Base-by-base conservation (phyloP, 2,797 vertebrate genomes). In the Hybognathus amarus region DNA sequence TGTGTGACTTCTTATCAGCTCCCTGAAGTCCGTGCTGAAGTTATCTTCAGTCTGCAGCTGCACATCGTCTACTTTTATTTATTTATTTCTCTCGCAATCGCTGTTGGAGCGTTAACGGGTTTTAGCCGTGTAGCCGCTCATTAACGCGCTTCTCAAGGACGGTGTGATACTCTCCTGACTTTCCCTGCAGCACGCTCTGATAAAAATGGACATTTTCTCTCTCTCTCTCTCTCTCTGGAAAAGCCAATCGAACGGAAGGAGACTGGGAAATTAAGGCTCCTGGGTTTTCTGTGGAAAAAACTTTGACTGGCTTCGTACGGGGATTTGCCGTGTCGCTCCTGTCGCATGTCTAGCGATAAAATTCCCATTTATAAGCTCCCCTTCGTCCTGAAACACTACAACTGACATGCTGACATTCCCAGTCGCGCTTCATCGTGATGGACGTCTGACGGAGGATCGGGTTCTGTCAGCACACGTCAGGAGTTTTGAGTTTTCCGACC, bases 151-250 rank as follows among this genome's bases (percentile, higher is more conserved):
- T 67, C 69, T 81, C 84, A 67, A 89, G 70, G 82, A 79, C 77
- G 27, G 27, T 79, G 59, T 77, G 77, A 71, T 79, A 82, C 64
- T 81, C 87, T 76, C 75, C 76, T 74, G 78, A 85, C 59, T 84
- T 78, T 80, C 70, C 77, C 79, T 52, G 80, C 74, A 85, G 81
- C 80, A 66, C 40, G 27, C 81, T 38, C n/a, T 86, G 82, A 88
- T 80, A 85, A 83, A 89, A 88, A 86, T 82, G 33, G 73, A 82
- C 63, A 56, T 78, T 81, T 86, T 75, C 30, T 30, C 3, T 30
- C 30, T 30, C 30, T 30, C 30, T 30, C 67, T 82, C 67, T 82
- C 67, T 85, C 83, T 86, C 36, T 52, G 77, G 66, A 86, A 70
- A 63, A 85, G 6, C 77, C 56, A 79, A 83, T 80, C 82, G 64